Percentiles rank a stretch among this genome's conserved stretches.
phyloP scores from a whole-genome alignment of 2,797 vertebrate species.

The Chelon labrosus region DNA sequence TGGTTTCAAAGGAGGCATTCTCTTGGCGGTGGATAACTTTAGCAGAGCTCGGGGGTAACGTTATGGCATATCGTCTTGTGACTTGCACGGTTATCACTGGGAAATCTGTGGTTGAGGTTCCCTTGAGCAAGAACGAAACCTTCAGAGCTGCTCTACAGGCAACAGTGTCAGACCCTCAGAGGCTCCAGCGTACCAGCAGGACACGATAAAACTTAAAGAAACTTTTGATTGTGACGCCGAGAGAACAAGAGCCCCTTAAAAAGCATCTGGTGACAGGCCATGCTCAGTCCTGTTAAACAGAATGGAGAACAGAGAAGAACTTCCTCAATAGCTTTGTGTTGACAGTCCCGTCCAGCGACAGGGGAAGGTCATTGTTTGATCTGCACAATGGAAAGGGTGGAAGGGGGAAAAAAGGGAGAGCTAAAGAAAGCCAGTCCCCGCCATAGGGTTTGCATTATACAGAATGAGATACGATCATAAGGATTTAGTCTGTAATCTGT shows the following conservation, averaged over 20 bases:
- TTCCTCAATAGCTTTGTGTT: conserved; percentile 76
- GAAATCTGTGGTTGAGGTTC: not conserved
- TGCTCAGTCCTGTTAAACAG: conserved; percentile 50
- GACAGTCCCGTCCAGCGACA: conserved; percentile 83
- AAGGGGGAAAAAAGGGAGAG: not conserved
- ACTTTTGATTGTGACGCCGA: conserved; percentile 26
- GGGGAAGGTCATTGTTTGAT: conserved; percentile 89
- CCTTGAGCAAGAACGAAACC: conserved; percentile 10
- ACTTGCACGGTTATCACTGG: not conserved
- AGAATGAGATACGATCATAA: conserved; percentile 33
- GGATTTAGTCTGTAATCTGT: conserved; percentile 34
- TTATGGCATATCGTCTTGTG: conserved; percentile 36
- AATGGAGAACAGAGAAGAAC: conserved; percentile 75
- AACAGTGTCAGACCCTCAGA: not conserved
- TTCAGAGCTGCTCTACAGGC: not conserved
- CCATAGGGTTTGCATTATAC: conserved; percentile 27
- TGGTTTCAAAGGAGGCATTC: conserved; percentile 29
- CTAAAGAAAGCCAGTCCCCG: conserved; percentile 27
- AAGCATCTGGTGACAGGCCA: conserved; percentile 27
- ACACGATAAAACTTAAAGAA: conserved; percentile 16
- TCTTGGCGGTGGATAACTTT: conserved; percentile 22
- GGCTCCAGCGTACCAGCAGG: not conserved
- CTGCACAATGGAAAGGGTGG: conserved; percentile 90
- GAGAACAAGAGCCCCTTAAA: conserved; percentile 33
- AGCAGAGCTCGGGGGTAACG: conserved; percentile 17